phyloP scores from a whole-genome alignment of 64 coral and sea anemone genomes.

The Orbicella faveolata region DNA sequence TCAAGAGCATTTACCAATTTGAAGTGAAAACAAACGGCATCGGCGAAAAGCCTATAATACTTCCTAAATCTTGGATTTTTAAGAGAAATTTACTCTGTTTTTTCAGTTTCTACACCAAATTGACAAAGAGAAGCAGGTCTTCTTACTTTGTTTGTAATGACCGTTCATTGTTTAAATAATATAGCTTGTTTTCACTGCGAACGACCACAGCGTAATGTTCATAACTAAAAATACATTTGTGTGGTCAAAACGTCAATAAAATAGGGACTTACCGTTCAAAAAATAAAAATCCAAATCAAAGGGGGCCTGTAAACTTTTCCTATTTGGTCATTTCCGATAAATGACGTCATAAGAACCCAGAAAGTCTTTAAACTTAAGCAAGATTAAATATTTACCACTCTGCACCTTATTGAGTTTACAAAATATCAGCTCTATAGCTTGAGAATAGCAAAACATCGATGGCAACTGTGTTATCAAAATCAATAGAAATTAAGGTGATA shows the following conservation, averaged over 20 bases:
- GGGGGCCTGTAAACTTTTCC: not conserved
- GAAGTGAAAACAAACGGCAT: not conserved
- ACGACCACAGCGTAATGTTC: not conserved
- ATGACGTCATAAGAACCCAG: slow-evolving; percentile 39
- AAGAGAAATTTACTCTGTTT: not conserved
- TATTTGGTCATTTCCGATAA: slow-evolving; percentile 37
- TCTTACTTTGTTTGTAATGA: slow-evolving; percentile 42
- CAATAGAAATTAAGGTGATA: not conserved
- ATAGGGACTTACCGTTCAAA: slow-evolving; percentile 16
- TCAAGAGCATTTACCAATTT: not conserved
- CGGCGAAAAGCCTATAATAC: not conserved
- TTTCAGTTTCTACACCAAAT: not conserved
- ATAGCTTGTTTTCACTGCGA: not conserved
- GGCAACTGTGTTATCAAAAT: not conserved
- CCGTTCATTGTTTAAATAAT: slow-evolving; percentile 33
- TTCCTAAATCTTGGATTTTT: not conserved
- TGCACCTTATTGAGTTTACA: not conserved
- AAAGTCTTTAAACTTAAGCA: not conserved
- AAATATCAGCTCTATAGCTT: not conserved
- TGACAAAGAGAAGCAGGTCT: slow-evolving; percentile 4
- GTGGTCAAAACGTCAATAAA: not conserved
- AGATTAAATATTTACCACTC: slow-evolving; percentile 44
- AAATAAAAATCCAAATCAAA: slow-evolving; percentile 5
- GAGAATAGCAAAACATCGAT: not conserved
- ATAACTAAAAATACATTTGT: not conserved